A percentile compares a stretch with the other conserved stretches of the same genome.
phyloP scores from a whole-genome alignment of 2,888 invertebrate genomes.

The Nowickia ferox region DNA sequence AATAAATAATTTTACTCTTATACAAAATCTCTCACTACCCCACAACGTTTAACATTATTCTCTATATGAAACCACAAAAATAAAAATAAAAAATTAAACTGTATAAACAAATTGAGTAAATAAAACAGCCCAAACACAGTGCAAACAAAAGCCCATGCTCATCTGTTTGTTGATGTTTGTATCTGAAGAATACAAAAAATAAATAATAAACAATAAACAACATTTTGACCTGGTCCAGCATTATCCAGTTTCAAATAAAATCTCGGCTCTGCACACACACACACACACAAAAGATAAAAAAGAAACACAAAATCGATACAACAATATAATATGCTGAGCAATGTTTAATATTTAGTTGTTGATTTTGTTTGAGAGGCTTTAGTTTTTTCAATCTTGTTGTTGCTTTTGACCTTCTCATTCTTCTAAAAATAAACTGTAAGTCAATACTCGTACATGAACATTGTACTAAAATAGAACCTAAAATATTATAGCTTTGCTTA shows the following conservation, averaged over 20 bases:
- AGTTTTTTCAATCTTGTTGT: conserved; percentile 46
- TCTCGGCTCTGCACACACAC: conserved; percentile 25
- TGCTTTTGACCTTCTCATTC: conserved; percentile 71
- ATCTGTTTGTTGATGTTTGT: not conserved
- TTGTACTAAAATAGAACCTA: conserved; percentile 1
- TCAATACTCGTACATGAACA: conserved; percentile 27
- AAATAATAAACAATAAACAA: conserved; percentile 41
- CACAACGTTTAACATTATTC: conserved; percentile 22
- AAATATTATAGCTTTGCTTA: not conserved
- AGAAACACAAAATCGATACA: not conserved
- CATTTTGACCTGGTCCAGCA: conserved; percentile 72
- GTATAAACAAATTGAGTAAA: conserved; percentile 27
- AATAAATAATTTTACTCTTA: conserved; percentile 45
- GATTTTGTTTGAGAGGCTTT: conserved; percentile 35
- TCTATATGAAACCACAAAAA: conserved; percentile 5
- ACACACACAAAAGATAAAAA: not conserved
- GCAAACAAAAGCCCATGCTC: not conserved
- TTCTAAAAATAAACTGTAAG: conserved; percentile 26
- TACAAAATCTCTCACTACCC: conserved; percentile 43
- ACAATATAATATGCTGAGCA: conserved; percentile 37
- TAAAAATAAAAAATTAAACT: conserved; percentile 1
- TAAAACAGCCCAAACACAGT: not conserved
- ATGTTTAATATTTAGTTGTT: conserved; percentile 44
- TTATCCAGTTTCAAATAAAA: conserved; percentile 62
- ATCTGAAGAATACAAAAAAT: conserved; percentile 32